Percentiles rank a stretch among this genome's conserved stretches.
Evolutionary conservation across 2,888 invertebrate genomes (phyloP).

Genomic region (Microdon myrmicae): DNA sequence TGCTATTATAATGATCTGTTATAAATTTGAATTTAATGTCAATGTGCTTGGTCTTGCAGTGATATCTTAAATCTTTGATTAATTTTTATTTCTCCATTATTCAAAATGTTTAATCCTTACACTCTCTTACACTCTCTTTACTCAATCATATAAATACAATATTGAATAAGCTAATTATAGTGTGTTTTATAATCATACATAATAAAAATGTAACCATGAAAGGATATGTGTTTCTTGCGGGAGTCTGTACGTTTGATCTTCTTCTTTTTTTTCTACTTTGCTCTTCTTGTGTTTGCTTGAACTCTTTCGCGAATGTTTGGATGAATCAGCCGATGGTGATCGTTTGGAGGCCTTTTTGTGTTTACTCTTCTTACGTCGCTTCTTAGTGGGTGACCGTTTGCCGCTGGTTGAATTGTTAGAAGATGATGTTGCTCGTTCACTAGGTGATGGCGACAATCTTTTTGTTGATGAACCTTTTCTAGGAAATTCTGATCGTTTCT

Average conservation of each 20-base stretch:
- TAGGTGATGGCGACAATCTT: constrained; percentile 60
- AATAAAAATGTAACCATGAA: no score
- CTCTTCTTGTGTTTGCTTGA: constrained; percentile 81
- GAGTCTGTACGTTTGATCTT: constrained; percentile 54
- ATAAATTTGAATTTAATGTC: no score
- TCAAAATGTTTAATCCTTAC: no score
- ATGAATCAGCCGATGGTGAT: constrained; percentile 65
- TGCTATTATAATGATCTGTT: no score
- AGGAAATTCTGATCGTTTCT: constrained; percentile 57
- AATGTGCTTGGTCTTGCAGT: no score
- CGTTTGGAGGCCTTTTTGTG: constrained; percentile 72
- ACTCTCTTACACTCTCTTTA: no score
- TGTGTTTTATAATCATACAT: no score
- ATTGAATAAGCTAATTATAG: no score
- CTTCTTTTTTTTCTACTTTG: constrained; percentile 67
- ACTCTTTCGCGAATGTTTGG: constrained; percentile 63
- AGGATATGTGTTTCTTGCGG: no score
- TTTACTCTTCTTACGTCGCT: constrained; percentile 71
- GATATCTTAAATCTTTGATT: no score
- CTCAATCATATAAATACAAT: no score
- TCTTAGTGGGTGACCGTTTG: constrained; percentile 68
- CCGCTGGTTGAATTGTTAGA: constrained; percentile 36
- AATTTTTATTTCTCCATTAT: no score
- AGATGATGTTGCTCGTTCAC: constrained; percentile 30
- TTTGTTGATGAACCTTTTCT: constrained; percentile 72